Evolutionary conservation across 2,113 vertebrate species (phyloP).

Genomic region (Nycticebus coucang): DNA sequence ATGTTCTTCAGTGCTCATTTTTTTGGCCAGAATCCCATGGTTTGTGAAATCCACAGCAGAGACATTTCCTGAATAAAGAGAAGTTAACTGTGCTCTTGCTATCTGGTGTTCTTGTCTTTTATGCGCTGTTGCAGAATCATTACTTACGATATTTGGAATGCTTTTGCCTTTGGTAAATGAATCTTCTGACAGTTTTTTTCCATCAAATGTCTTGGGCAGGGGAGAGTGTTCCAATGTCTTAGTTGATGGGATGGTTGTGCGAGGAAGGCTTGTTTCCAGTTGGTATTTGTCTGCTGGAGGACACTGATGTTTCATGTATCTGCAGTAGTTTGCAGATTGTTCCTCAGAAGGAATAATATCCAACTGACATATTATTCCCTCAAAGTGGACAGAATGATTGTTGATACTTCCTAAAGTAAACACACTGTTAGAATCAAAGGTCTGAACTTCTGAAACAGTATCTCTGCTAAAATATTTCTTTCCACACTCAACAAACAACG

Average conservation of each 20-base stretch:
- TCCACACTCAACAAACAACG: conserved; percentile 91
- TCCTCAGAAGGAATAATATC: conserved; percentile 93
- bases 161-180: conserved; percentile 62
- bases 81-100: conserved; percentile 15
- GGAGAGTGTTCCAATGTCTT: background rate
- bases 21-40: conserved; percentile 49
- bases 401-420: conserved; percentile 94
- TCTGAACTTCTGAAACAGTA: conserved; percentile 85
- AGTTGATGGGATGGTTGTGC: background rate
- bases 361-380: conserved; percentile 94
- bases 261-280: conserved; percentile 77
- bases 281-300: conserved; percentile 89
- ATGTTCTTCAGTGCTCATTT: conserved; percentile 58
- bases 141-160: background rate
- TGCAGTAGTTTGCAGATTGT: conserved; percentile 93
- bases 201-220: conserved; percentile 50
- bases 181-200: conserved; percentile 58
- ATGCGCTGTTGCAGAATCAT: background rate
- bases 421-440: conserved; percentile 85
- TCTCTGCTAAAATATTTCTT: conserved; percentile 87
- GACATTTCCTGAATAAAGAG: conserved; percentile 70
- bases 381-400: conserved; percentile 90
- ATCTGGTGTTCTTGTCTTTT: conserved; percentile 54
- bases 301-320: conserved; percentile 93
- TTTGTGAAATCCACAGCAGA: conserved; percentile 65